These are phyloP conservation scores for Mungos mungo DNA, from an alignment of 2,113 vertebrate species.

Conservation along the genomic window DNA sequence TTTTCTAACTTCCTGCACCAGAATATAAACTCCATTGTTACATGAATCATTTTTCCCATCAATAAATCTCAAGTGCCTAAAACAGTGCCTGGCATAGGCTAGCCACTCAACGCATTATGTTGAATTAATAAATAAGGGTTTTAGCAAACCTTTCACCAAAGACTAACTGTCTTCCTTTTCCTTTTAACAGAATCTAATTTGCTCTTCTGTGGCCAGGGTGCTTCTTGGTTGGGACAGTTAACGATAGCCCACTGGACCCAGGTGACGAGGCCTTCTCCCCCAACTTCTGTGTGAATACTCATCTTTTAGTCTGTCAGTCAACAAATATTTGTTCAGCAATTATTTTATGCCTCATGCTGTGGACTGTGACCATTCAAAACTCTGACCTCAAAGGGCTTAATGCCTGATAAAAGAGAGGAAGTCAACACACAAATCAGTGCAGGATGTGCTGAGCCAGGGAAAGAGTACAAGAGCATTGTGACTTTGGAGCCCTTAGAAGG, in stretches of 20 bases:
- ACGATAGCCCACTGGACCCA: neutral
- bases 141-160: neutral
- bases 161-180: neutral
- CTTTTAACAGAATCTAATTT: neutral
- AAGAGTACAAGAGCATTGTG: neutral
- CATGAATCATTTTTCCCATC: neutral
- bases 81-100: neutral
- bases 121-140: constrained; percentile 19
- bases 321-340: neutral
- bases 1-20: neutral
- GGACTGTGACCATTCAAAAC: neutral
- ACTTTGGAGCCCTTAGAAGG: neutral
- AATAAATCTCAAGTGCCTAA: neutral
- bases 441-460: neutral
- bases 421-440: neutral
- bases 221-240: neutral
- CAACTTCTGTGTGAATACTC: neutral
- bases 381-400: neutral
- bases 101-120: neutral
- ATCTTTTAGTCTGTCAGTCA: neutral
- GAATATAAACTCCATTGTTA: neutral
- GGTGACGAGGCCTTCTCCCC: neutral
- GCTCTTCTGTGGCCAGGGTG: neutral
- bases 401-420: neutral
- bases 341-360: neutral